Percentiles rank a stretch among this genome's conserved stretches.
These are phyloP conservation scores for Atherinomorus stipes DNA, from an alignment of 2,113 vertebrate genomes.

Conservation along the genomic window DNA sequence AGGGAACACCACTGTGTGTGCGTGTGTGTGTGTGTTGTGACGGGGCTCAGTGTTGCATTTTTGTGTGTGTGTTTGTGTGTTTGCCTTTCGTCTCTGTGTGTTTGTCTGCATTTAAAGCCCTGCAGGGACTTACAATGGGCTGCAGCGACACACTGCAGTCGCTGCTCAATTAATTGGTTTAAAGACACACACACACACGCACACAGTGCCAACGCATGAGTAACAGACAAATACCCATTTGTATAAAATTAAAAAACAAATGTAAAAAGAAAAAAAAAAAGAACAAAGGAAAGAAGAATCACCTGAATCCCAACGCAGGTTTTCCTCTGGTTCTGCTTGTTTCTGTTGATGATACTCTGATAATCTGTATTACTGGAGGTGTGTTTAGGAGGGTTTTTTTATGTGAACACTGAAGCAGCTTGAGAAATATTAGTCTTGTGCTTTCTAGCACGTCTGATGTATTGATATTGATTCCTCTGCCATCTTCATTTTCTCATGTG, in stretches of 20 bases:
- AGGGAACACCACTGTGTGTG: constrained; percentile 56
- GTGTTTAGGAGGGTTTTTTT: constrained; percentile 28
- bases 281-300: background rate
- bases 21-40: constrained; percentile 49
- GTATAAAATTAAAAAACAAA: constrained; percentile 38
- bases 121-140: constrained; percentile 51
- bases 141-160: constrained; percentile 62
- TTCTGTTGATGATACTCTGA: no score
- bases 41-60: constrained; percentile 34
- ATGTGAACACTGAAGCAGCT: background rate
- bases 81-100: constrained; percentile 22
- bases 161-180: constrained; percentile 63
- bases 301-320: no score
- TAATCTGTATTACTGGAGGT: constrained; percentile 32
- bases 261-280: background rate
- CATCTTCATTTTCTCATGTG: background rate
- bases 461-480: constrained; percentile 44
- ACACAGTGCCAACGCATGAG: constrained; percentile 34
- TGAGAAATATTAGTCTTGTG: constrained; percentile 26
- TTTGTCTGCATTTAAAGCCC: constrained; percentile 59
- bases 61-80: constrained; percentile 24
- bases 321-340: no score
- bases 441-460: constrained; percentile 21
- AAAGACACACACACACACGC: constrained; percentile 23
- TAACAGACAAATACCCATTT: constrained; percentile 69